Conservation (phyloP, 2,113 vertebrate genomes). For the Epinephelus moara region DNA sequence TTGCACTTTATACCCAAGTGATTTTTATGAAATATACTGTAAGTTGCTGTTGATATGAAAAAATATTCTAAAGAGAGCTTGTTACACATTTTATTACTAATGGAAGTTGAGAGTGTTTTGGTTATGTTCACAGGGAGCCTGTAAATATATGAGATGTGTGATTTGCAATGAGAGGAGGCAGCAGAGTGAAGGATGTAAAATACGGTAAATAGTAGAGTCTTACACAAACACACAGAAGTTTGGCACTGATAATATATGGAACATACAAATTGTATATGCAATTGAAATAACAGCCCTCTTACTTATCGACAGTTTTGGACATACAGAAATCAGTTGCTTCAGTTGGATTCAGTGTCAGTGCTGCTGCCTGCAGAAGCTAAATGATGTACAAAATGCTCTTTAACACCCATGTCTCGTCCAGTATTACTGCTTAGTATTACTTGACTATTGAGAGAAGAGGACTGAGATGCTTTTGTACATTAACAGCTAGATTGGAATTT, state of each 20-base stretch:
- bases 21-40: slow-evolving; percentile 38
- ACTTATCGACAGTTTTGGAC: slow-evolving; percentile 4
- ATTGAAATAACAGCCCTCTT: slow-evolving; percentile 47
- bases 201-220: slow-evolving; percentile 49
- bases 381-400: slow-evolving; percentile 59
- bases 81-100: slow-evolving; percentile 26
- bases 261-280: slow-evolving; percentile 63
- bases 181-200: slow-evolving; percentile 45
- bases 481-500: slow-evolving; percentile 66
- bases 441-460: slow-evolving; percentile 16
- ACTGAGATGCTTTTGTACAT: slow-evolving; percentile 63
- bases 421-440: slow-evolving; percentile 33
- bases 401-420: slow-evolving; percentile 4
- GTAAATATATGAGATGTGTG: slow-evolving; percentile 51
- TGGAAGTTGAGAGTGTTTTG: slow-evolving; percentile 7
- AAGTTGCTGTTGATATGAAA: slow-evolving; percentile 41
- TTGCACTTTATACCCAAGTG: slow-evolving; percentile 69
- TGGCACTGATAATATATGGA: slow-evolving; percentile 77
- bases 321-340: neutral
- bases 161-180: slow-evolving; percentile 19
- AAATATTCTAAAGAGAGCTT: slow-evolving; percentile 29
- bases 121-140: slow-evolving; percentile 15
- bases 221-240: slow-evolving; percentile 33
- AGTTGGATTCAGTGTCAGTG: slow-evolving; percentile 12
- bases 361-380: slow-evolving; percentile 47